phyloP scores from a whole-genome alignment of 2,113 vertebrate genomes.

The Steatornis caripensis region DNA sequence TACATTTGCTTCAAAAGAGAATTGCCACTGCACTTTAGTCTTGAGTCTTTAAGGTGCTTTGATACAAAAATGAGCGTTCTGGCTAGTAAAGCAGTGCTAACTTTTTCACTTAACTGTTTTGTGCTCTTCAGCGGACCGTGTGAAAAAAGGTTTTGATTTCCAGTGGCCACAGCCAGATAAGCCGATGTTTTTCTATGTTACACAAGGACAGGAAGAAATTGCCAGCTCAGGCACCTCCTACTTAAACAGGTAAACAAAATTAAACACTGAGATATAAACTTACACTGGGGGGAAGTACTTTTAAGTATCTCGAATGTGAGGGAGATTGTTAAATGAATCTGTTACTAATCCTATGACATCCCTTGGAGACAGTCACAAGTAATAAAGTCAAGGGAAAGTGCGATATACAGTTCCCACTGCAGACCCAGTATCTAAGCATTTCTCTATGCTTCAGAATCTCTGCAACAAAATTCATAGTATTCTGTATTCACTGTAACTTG shows the following conservation, averaged over 20 bases:
- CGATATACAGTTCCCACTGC: not conserved
- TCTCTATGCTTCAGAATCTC: not conserved
- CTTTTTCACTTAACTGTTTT: not conserved
- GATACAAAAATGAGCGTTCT: not conserved
- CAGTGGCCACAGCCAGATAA: slow-evolving; percentile 99
- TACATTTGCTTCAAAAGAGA: not conserved
- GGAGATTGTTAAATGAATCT: not conserved
- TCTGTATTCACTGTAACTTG: too few species aligned
- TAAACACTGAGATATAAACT: accelerated
- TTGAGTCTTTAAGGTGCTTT: not conserved
- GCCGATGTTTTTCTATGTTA: slow-evolving; percentile 99
- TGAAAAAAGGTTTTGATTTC: slow-evolving; percentile 99
- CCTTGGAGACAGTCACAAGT: not conserved
- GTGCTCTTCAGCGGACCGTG: slow-evolving; percentile 82
- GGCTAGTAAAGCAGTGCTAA: not conserved
- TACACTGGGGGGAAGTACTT: not conserved
- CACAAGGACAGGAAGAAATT: slow-evolving; percentile 97
- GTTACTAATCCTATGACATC: not conserved
- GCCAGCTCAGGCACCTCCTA: slow-evolving; percentile 98
- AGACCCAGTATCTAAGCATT: not conserved
- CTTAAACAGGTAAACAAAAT: slow-evolving; percentile 86
- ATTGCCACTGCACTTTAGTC: too few species aligned
- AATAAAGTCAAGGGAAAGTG: not conserved
- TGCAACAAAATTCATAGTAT: not conserved
- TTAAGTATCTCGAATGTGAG: not conserved